Evolutionary conservation across 2,113 vertebrate species (phyloP), one percentile per base, ranked within the genome.

Genomic region (Brachionichthys hirsutus): DNA sequence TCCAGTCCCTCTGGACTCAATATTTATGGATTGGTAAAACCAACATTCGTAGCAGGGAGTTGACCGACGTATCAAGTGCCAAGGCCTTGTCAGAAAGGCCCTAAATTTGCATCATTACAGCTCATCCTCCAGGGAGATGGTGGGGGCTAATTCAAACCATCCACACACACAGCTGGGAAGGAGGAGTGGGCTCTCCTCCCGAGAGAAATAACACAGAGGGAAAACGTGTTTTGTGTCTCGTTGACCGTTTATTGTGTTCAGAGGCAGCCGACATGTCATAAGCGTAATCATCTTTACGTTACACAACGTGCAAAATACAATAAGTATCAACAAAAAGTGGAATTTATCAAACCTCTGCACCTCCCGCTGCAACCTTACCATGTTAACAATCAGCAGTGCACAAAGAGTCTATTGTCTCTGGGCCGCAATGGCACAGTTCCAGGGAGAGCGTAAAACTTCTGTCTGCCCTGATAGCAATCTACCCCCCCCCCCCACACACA

Each of bases 381-480:
- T 88, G 88, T 81, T 80, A 81, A 77, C 80, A 85, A 85, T 89
- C 85, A 84, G 74, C 41, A 40, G 67, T 43, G 70, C 78, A 91
- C 89, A 89, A 89, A 86, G 81, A 81, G 46, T 69, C 88, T 75
- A 85, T 90, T 90, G 86, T 90, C 77, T 51, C 2, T 6, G 42
- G 60, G n/a, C 76, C 46, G 20, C 52, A 35, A 48, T 85, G 82
- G 86, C 82, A 64, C 70, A 73, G 77, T 59, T 87, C 87, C 83
- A 87, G 76, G 79, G 70, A 81, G 75, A 61, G 83, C 73, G 80
- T 78, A 72, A 85, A 85, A 82, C 75, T 85, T 65, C 70, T 80
- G 85, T 86, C 82, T 67, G 63, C 79, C 82, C 81, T 75, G 89
- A 91, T 87, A 86, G 85, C 67, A 68, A 91, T 90, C 90, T 90